Evolutionary conservation across 2,888 invertebrate species (phyloP).

Genomic region (Rhopalosiphum nymphaeae): DNA sequence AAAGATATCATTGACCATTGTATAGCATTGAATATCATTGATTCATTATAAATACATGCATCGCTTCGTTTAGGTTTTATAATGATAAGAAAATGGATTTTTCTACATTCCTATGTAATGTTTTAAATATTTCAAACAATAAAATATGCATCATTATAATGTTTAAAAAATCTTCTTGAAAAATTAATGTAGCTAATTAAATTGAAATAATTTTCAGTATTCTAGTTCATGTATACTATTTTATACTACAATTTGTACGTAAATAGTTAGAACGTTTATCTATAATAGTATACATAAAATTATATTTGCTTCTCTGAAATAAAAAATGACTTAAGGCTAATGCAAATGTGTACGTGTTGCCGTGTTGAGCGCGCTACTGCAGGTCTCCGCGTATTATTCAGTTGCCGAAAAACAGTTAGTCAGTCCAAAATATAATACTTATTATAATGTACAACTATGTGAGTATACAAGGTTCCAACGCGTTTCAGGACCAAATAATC

Average conservation of each 20-base stretch:
- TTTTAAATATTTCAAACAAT: neutral
- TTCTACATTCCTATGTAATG: neutral
- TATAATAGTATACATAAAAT: neutral
- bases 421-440: neutral
- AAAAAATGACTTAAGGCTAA: neutral
- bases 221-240: neutral
- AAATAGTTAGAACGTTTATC: neutral
- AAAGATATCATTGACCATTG: neutral
- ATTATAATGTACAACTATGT: neutral
- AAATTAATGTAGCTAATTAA: neutral
- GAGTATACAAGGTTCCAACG: neutral
- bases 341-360: neutral
- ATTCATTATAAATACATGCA: neutral
- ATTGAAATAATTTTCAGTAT: neutral
- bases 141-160: neutral
- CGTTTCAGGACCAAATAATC: neutral
- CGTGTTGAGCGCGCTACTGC: neutral
- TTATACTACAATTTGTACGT: neutral
- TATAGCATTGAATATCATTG: too few species aligned
- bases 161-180: neutral
- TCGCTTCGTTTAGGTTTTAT: neutral
- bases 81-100: neutral
- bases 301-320: neutral
- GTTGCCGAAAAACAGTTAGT: constrained; percentile 1
- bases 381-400: neutral